These are phyloP conservation scores for Rhagophthalmus giganteus DNA, from an alignment of 2,888 invertebrate species.

Conservation along the genomic window DNA sequence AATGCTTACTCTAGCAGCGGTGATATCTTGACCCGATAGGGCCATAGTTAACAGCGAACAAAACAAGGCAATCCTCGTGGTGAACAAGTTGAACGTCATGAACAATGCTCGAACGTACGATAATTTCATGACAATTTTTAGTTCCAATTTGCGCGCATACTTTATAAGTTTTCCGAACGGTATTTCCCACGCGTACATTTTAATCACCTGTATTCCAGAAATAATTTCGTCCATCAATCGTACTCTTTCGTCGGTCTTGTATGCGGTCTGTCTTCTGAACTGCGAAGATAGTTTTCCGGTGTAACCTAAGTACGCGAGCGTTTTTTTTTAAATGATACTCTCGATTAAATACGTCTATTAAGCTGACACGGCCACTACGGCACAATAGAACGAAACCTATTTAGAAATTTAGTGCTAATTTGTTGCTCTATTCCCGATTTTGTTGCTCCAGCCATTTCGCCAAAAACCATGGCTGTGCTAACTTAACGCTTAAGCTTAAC, in stretches of 20 bases:
- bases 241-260: slow-evolving; percentile 85
- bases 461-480: too few relatives aligned
- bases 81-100: slow-evolving; percentile 78
- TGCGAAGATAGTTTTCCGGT: slow-evolving; percentile 66
- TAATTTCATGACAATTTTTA: slow-evolving; percentile 63
- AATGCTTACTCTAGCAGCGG: slow-evolving; percentile 73
- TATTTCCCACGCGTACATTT: slow-evolving; percentile 76
- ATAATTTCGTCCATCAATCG: slow-evolving; percentile 95
- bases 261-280: slow-evolving; percentile 77
- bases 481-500: too few relatives aligned
- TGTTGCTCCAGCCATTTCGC: too few relatives aligned
- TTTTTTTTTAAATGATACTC: too few relatives aligned
- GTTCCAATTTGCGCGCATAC: slow-evolving; percentile 60
- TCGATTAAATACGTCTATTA: too few relatives aligned
- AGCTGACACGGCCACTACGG: too few relatives aligned
- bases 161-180: slow-evolving; percentile 68
- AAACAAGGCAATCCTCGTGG: slow-evolving; percentile 78
- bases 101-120: slow-evolving; percentile 68
- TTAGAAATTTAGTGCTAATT: too few relatives aligned
- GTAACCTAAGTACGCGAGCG: slow-evolving; percentile 64
- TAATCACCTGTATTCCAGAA: slow-evolving; percentile 85
- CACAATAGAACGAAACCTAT: too few relatives aligned
- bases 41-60: slow-evolving; percentile 72
- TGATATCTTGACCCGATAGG: slow-evolving; percentile 66
- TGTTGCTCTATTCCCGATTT: too few relatives aligned